These are phyloP conservation scores for Tetragonula clypearis DNA, from an alignment of 1,140 invertebrate genomes.

Conservation along the genomic window DNA sequence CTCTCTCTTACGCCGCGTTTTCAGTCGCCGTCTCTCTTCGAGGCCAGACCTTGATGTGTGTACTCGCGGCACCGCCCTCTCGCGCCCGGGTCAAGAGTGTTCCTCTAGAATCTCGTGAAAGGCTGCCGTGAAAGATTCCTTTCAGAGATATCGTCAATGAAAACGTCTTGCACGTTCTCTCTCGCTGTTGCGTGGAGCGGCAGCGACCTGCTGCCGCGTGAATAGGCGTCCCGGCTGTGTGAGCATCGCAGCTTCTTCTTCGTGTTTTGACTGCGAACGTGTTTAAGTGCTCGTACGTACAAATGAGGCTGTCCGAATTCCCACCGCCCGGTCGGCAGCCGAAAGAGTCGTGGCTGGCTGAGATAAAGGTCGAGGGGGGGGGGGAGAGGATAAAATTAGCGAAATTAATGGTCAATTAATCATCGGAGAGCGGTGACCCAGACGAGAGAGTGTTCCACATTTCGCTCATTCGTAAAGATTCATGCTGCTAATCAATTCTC, in stretches of 20 bases:
- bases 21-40: background rate
- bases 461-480: background rate
- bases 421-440: background rate
- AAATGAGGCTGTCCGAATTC: background rate
- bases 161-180: slow-evolving; percentile 24
- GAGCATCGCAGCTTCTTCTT: background rate
- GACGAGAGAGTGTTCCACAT: no score
- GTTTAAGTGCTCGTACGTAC: background rate
- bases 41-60: background rate
- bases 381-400: background rate
- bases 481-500: background rate
- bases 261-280: no score
- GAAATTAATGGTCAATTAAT: background rate
- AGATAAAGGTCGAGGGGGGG: no score
- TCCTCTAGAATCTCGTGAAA: slow-evolving; percentile 32
- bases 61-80: slow-evolving; percentile 2
- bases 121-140: slow-evolving; percentile 25
- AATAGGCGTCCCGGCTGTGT: background rate
- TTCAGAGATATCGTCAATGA: slow-evolving; percentile 51
- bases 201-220: background rate
- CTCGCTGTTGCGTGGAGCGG: background rate
- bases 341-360: no score
- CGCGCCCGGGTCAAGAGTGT: slow-evolving; percentile 19
- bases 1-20: no score
- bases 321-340: no score